Base-by-base conservation (phyloP, 2,113 vertebrate species). In the Brevimyrus niger region DNA sequence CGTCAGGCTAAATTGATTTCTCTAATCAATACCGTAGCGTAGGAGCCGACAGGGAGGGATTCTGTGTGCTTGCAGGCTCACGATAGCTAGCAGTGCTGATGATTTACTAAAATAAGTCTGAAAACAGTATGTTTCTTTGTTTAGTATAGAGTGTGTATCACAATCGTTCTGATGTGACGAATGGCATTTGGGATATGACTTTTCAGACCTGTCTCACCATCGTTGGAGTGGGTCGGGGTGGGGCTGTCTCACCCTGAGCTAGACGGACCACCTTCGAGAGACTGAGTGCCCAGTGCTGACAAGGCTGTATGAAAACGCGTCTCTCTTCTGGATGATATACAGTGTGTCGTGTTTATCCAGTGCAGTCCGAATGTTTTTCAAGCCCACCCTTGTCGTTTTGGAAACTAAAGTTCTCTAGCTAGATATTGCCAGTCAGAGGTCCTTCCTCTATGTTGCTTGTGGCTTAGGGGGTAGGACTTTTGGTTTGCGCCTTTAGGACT, bases 1-100 rank as follows among this genome's bases (percentile, higher is more conserved):
- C 61, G 50, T 90, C 85, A 80, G 65, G 85, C 44, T 48, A n/a
- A 87, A 89, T 87, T 53, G 89, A 89, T 89, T 89, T 5, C 42
- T 44, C 61, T 42, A 73, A 90, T 90, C 85, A 53, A 90, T 90
- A 80, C 48, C 15, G 19, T 84, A 38, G 58, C 27, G 23, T 87
- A 42, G 47, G 61, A 90, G 61, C 85, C 35, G 51, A 4, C 5
- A 44, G 85, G 46, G 42, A 87, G 38, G 85, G 89, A 50, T 82
- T 55, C 46, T 23, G 8, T 47, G 44, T 86, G 82, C 44, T 42
- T 48, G 13, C 48, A 50, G 53, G 82, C n/a, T 76, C 27, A 19
- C 48, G 17, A 46, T 53, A 38, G 31, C 38, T 86, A 80, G 27
- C 76, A 87, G 44, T 15, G 84, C 48, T 87, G 58, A 73, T 50